Conservation (phyloP, 2,113 vertebrate genomes). For the Ciconia maguari region DNA sequence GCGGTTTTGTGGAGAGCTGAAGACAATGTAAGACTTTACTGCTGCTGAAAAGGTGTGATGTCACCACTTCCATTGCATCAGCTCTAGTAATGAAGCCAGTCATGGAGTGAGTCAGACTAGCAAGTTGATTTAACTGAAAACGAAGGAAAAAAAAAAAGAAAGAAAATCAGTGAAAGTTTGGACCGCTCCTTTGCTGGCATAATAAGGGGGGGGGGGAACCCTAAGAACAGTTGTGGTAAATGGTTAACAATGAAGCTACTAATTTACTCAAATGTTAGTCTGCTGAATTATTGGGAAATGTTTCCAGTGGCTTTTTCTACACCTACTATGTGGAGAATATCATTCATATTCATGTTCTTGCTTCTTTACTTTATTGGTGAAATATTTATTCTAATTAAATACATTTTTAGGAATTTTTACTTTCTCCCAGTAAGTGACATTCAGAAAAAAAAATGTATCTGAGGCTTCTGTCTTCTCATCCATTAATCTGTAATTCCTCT, state of each 20-base stretch:
- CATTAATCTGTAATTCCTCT: background rate
- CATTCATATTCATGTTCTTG: background rate
- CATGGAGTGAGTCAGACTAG: background rate
- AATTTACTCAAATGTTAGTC: background rate
- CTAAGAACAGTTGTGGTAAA: background rate
- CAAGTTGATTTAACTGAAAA: slow-evolving; percentile 27
- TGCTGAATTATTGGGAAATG: background rate
- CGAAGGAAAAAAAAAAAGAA: background rate
- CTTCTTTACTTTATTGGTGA: background rate
- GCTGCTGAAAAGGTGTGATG: background rate
- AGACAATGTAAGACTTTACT: background rate
- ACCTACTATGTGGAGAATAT: background rate
- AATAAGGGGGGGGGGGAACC: accelerated
- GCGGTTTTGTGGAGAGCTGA: background rate
- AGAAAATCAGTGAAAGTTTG: background rate
- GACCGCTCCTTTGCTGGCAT: background rate
- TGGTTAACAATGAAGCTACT: background rate
- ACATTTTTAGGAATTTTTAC: background rate
- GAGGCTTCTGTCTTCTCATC: background rate
- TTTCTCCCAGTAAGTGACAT: background rate
- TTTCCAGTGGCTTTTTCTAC: background rate
- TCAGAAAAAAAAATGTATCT: background rate
- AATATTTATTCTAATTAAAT: background rate
- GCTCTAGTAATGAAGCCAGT: background rate
- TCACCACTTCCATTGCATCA: slow-evolving; percentile 46